Evolutionary conservation across 2,113 vertebrate genomes (phyloP), one percentile per base, ranked within the genome.

Genomic region (Lasiurus borealis): DNA sequence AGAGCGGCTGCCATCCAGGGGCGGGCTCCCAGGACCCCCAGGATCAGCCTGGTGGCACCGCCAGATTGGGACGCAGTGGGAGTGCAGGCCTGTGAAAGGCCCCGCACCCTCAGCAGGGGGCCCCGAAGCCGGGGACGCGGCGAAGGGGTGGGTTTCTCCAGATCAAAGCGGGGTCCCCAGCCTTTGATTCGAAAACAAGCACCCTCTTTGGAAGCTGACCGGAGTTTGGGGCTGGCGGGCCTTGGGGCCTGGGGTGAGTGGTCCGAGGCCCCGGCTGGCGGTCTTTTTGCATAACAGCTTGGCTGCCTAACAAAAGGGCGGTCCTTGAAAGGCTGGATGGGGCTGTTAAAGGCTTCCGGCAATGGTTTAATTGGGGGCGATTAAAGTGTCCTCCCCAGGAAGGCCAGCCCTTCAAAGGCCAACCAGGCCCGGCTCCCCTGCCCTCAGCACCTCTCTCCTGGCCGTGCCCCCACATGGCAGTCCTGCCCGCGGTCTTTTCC

Each of bases 311-410:
- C 97, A 97, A 97, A 97, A 96, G 97, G 97, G 86, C 71, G 36
- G 85, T 93, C 95, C 90, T 97, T 97, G 96, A 97, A 97, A 96
- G 96, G 89, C 93, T 48, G 84, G 80, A 69, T 34, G 83, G 83
- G 95, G 96, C 91, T 97, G 95, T 97, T 97, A 97, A 96, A 88
- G 88, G 97, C 96, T 97, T 97, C 97, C 97, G 94, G 97, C 95
- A 91, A 94, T 97, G 93, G 97, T 85, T 97, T 97, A 97, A 97
- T 97, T 97, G 94, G 95, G 97, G 97, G 97, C 90, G 96, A 97
- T 97, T 97, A 97, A 96, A 96, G 96, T 89, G 57, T 86, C 78
- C 96, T 91, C 93, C 82, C 93, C 90, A 95, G 96, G 97, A 96
- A 97, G 92, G 64, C 91, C 75, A 62, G 68, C 31, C 96, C 97